phyloP scores from a whole-genome alignment of 2,113 vertebrate genomes.

The Alligator sinensis region DNA sequence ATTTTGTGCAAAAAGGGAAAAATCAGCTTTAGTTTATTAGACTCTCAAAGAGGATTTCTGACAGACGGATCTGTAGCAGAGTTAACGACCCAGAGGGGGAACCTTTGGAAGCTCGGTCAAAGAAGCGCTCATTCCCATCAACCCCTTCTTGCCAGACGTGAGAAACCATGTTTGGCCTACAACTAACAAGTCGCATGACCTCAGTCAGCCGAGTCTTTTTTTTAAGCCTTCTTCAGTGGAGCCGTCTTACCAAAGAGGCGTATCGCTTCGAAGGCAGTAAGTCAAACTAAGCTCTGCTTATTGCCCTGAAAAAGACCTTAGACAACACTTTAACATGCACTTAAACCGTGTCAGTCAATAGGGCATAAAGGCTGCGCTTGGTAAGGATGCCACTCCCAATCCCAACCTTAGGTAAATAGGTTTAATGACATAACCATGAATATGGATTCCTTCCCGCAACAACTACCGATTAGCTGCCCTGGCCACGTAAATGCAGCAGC shows the following conservation, averaged over 20 bases:
- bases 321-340: background rate
- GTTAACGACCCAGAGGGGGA: background rate
- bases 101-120: background rate
- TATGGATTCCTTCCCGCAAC: background rate
- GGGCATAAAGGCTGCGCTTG: background rate
- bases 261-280: too few relatives aligned
- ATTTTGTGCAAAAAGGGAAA: too few relatives aligned
- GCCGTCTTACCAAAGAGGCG: background rate
- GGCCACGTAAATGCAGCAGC: background rate
- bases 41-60: background rate
- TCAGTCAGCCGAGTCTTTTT: background rate
- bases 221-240: too few relatives aligned
- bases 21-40: background rate
- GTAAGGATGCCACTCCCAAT: background rate
- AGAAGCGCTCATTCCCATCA: background rate
- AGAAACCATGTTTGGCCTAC: background rate
- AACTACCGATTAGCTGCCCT: background rate
- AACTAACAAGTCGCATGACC: background rate
- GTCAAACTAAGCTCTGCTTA: background rate
- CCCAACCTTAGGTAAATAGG: background rate
- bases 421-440: background rate
- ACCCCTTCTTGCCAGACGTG: background rate
- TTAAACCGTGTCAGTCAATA: background rate
- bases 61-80: background rate
- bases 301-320: background rate